These are phyloP conservation scores for Spizella passerina DNA, from an alignment of 2,797 vertebrate genomes.

Conservation along the genomic window DNA sequence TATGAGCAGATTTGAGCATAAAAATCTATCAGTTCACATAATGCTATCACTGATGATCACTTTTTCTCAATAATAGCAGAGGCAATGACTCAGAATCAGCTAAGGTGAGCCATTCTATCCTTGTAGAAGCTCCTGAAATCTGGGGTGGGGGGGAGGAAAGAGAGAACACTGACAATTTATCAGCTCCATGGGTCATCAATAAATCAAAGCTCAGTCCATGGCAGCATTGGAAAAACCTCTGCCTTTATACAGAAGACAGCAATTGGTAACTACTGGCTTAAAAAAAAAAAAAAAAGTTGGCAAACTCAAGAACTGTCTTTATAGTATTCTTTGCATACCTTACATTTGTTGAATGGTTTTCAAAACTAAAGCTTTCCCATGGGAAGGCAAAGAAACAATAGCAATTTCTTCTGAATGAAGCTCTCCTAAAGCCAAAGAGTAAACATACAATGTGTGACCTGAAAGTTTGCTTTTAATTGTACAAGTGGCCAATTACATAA, in stretches of 20 bases:
- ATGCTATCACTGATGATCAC: neutral
- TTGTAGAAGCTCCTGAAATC: neutral
- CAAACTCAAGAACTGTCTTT: slow-evolving; percentile 40
- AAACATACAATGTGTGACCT: slow-evolving; percentile 72
- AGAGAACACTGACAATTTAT: neutral
- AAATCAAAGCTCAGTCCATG: slow-evolving; percentile 4
- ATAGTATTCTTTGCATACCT: slow-evolving; percentile 73
- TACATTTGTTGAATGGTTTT: slow-evolving; percentile 71
- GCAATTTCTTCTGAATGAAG: slow-evolving; percentile 79
- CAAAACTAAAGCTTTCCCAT: slow-evolving; percentile 81
- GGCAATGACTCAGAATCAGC: neutral
- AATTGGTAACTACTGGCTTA: neutral
- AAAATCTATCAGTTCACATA: neutral
- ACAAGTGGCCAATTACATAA: slow-evolving; percentile 71
- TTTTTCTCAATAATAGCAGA: neutral
- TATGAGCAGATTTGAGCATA: neutral
- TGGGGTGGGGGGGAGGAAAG: neutral
- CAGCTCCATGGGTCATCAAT: neutral
- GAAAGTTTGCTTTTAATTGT: slow-evolving; percentile 49
- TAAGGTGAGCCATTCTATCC: neutral
- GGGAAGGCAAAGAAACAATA: slow-evolving; percentile 82
- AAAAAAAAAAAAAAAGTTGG: slow-evolving; percentile 1
- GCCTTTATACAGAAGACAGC: slow-evolving; percentile 31
- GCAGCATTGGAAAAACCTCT: neutral
- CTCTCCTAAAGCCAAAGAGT: slow-evolving; percentile 75